Base-by-base conservation (phyloP, 2,888 invertebrate species). In the Archaeoteleia sp. region DNA sequence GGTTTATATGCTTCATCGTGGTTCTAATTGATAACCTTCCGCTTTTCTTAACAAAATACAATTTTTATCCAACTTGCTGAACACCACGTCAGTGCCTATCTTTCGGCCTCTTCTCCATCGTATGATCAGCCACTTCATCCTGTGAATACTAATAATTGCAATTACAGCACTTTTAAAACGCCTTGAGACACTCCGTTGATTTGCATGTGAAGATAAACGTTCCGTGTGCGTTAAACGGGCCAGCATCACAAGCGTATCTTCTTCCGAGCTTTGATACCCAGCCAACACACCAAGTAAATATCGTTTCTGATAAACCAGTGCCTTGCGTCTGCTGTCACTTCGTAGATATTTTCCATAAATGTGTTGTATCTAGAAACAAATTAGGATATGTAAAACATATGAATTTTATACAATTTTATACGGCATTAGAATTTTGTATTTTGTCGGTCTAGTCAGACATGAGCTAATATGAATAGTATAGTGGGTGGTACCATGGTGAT, bases 291-390 rank as follows among this genome's bases (percentile, higher is more conserved):
- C 88, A 69, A 94, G 88, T 49, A 97, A 86, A 84, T 96, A 97
- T 12, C 92, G 90, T 86, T 97, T 97, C 87, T 97, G 97, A 89
- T 93, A 96, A 46, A 93, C 90, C 49, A 97, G 87, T 8, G 96
- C 94, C 83, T 95, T 96, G 60, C 94, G 90, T 76, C 93, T 93
- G 79, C 95, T 95, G 81, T 96, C 94, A 2, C 93, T 90, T 23
- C 94, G 89, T 72, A 95, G 86, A 81, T 92, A 94, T 76, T 90
- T 90, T 7, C 89, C 89, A 67, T 91, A 89, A 62, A 91, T 83
- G 70, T 89, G 88, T 65, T 89, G 88, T 20, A 89, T 86, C 85
- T 89, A 54, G 43, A 67, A 57, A 35, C 54, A 25, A 40, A 55
- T 39, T 48, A n/a, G 7, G n/a, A n/a, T n/a, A n/a, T n/a, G n/a